These are phyloP conservation scores for Porites lobata DNA, from an alignment of 92 coral and sea anemone genomes.

Conservation along the genomic window DNA sequence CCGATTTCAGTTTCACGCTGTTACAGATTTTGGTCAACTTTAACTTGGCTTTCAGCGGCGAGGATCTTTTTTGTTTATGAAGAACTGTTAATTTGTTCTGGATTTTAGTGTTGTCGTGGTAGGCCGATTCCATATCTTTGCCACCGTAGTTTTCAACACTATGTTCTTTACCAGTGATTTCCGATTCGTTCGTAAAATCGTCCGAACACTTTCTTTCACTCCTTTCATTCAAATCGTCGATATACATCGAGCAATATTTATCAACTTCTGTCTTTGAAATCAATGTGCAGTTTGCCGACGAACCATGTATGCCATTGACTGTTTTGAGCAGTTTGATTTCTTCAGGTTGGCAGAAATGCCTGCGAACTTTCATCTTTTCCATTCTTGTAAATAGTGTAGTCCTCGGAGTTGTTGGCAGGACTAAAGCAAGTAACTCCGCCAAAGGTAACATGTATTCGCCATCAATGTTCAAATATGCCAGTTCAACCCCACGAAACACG, in stretches of 20 bases:
- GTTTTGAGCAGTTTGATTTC: slow-evolving; percentile 91
- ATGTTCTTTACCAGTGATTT: neutral
- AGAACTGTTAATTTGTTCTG: slow-evolving; percentile 33
- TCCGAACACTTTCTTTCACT: slow-evolving; percentile 28
- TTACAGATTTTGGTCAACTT: slow-evolving; percentile 31
- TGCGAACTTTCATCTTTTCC: slow-evolving; percentile 92
- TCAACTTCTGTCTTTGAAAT: slow-evolving; percentile 88
- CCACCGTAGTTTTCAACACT: neutral
- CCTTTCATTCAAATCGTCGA: slow-evolving; percentile 56
- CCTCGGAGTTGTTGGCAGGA: slow-evolving; percentile 85
- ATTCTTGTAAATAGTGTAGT: slow-evolving; percentile 94
- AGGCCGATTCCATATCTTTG: slow-evolving; percentile 14
- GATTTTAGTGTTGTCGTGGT: slow-evolving; percentile 32
- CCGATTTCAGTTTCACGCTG: slow-evolving; percentile 34
- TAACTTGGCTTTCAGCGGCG: slow-evolving; percentile 18
- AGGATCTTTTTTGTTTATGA: slow-evolving; percentile 34
- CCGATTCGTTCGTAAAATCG: slow-evolving; percentile 26
- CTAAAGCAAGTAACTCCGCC: slow-evolving; percentile 86
- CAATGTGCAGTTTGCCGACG: slow-evolving; percentile 93
- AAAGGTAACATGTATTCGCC: slow-evolving; percentile 90
- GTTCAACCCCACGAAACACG: slow-evolving; percentile 88
- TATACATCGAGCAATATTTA: slow-evolving; percentile 80
- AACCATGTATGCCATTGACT: slow-evolving; percentile 94
- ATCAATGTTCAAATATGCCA: slow-evolving; percentile 88
- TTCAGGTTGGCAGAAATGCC: slow-evolving; percentile 87